A percentile compares a stretch with the other conserved stretches of the same genome.
phyloP scores from a whole-genome alignment of 2,888 invertebrate species.

The Parnassius orleans region DNA sequence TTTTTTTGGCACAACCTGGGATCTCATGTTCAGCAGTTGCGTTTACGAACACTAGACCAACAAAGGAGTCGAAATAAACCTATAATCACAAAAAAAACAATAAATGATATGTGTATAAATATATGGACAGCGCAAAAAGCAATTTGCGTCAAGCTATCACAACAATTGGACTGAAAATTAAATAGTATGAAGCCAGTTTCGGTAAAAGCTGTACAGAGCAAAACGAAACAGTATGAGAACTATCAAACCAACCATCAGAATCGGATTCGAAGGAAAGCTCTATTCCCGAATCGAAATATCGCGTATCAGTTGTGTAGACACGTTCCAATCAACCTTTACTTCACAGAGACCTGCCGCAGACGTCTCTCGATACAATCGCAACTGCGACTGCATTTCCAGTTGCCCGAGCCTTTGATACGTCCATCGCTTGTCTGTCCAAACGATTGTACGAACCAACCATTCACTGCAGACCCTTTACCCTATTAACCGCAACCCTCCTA shows the following conservation, averaged over 20 bases:
- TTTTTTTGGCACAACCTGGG: too few species aligned
- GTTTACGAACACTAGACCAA: too few species aligned
- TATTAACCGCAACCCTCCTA: slow-evolving; percentile 36
- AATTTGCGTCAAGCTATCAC: too few species aligned
- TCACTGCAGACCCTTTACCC: slow-evolving; percentile 45
- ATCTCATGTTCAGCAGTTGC: too few species aligned
- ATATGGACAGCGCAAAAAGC: too few species aligned
- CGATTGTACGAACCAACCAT: slow-evolving; percentile 66
- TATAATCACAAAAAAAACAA: too few species aligned
- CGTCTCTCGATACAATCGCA: slow-evolving; percentile 75
- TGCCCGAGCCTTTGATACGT: slow-evolving; percentile 75
- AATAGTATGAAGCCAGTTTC: too few species aligned
- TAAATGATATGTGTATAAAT: too few species aligned
- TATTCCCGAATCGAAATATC: slow-evolving; percentile 57
- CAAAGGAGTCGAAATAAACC: too few species aligned
- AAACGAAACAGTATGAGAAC: slow-evolving; percentile 9
- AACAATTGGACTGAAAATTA: too few species aligned
- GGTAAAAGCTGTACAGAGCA: not conserved
- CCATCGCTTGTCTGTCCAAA: slow-evolving; percentile 78
- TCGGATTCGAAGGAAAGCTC: slow-evolving; percentile 36
- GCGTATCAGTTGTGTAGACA: slow-evolving; percentile 61
- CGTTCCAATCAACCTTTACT: slow-evolving; percentile 75
- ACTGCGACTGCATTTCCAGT: slow-evolving; percentile 76
- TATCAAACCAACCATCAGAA: slow-evolving; percentile 15
- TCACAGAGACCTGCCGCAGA: slow-evolving; percentile 70